Evolutionary conservation across 1,140 invertebrate genomes (phyloP).

Genomic region (Potamilus streckersoni): DNA sequence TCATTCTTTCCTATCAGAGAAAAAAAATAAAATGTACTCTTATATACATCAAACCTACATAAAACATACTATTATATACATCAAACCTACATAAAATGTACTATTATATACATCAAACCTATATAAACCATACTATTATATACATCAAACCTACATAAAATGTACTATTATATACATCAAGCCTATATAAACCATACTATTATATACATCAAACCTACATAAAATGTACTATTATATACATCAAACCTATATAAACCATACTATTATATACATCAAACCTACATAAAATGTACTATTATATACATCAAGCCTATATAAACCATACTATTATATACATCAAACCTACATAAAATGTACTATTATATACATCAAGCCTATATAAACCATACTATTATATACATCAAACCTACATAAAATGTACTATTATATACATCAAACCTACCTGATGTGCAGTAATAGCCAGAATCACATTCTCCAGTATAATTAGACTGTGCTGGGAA

Average conservation of each 20-base stretch:
- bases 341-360: conserved; percentile 32
- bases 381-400: no score
- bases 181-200: conserved; percentile 29
- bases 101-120: not conserved
- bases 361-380: not conserved
- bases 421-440: conserved; percentile 10
- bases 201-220: not conserved
- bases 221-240: no score
- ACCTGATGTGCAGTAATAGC: conserved; percentile 63
- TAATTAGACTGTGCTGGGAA: conserved; percentile 39
- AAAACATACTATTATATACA: not conserved
- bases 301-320: not conserved
- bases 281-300: no score
- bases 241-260: not conserved
- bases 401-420: not conserved
- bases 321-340: not conserved
- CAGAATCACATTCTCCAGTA: conserved; percentile 51
- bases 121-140: no score
- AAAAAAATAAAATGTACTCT: not conserved
- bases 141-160: not conserved
- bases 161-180: not conserved
- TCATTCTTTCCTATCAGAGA: no score
- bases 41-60: no score
- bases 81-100: conserved; percentile 31
- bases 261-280: not conserved